Conservation (phyloP, 2,113 vertebrate genomes). For the Ictalurus punctatus region DNA sequence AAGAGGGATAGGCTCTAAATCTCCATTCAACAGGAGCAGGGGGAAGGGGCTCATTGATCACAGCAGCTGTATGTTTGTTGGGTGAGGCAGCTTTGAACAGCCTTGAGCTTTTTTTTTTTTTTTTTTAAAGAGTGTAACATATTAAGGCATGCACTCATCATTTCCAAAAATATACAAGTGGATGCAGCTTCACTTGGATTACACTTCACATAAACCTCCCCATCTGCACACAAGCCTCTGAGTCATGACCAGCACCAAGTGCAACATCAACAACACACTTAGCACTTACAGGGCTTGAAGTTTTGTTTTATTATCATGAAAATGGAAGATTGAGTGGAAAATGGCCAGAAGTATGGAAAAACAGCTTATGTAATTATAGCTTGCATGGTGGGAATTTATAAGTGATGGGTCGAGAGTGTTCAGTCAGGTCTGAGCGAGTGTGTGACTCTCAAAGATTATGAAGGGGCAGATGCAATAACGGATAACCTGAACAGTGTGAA, state of each 20-base stretch:
- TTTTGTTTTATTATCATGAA: conserved; percentile 3
- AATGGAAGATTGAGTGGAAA: conserved; percentile 27
- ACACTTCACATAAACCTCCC: conserved; percentile 27
- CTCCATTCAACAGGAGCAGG: conserved; percentile 45
- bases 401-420: neutral
- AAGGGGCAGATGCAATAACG: neutral
- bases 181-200: neutral
- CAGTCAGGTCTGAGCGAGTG: neutral
- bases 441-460: neutral
- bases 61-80: conserved; percentile 61
- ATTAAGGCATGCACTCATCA: neutral
- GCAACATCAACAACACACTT: conserved; percentile 24
- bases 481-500: neutral
- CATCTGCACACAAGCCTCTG: conserved; percentile 47
- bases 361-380: neutral
- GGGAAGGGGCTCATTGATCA: conserved; percentile 48
- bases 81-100: neutral
- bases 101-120: conserved; percentile 33
- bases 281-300: neutral
- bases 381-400: neutral
- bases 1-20: conserved; percentile 47
- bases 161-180: neutral
- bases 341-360: neutral
- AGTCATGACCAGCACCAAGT: conserved; percentile 43
- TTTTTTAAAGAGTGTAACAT: conserved; percentile 28